phyloP scores from a whole-genome alignment of 2,888 invertebrate genomes.

The Leuctra nigra region DNA sequence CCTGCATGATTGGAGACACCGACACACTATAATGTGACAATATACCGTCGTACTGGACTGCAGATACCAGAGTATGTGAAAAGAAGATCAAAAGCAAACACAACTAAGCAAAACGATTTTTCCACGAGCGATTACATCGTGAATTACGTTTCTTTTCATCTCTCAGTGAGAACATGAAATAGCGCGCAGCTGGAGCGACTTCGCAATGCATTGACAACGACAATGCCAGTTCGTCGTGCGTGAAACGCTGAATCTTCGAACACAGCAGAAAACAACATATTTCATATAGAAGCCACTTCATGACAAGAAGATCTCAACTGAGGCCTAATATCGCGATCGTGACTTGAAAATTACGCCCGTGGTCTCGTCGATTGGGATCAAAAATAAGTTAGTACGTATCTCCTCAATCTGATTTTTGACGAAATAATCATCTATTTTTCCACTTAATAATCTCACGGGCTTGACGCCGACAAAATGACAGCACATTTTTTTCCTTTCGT shows the following conservation, averaged over 20 bases:
- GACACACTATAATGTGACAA: too few relatives aligned
- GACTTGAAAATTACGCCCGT: conserved; percentile 3
- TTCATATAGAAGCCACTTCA: conserved; percentile 2
- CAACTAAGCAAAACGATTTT: too few relatives aligned
- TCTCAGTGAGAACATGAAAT: too few relatives aligned
- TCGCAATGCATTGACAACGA: neutral
- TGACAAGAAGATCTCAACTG: neutral
- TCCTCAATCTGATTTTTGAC: conserved; percentile 11
- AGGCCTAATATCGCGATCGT: conserved; percentile 6
- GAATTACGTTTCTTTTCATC: too few relatives aligned
- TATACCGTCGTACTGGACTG: too few relatives aligned
- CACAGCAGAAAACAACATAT: too few relatives aligned
- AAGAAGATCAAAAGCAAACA: too few relatives aligned
- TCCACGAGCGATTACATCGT: too few relatives aligned
- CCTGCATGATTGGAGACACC: too few relatives aligned
- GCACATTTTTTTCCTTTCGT: neutral
- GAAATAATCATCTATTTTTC: conserved; percentile 14
- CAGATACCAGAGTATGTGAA: too few relatives aligned
- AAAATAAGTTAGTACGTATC: conserved; percentile 6
- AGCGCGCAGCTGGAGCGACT: neutral
- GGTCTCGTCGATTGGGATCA: conserved; percentile 3
- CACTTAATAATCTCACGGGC: conserved; percentile 14
- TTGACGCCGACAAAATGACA: conserved; percentile 1
- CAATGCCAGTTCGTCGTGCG: conserved; percentile 3
- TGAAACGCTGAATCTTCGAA: too few relatives aligned